Evolutionary conservation across 2,888 invertebrate species (phyloP), one percentile per base, ranked within the genome.

Genomic region (Hydriomena furcata): DNA sequence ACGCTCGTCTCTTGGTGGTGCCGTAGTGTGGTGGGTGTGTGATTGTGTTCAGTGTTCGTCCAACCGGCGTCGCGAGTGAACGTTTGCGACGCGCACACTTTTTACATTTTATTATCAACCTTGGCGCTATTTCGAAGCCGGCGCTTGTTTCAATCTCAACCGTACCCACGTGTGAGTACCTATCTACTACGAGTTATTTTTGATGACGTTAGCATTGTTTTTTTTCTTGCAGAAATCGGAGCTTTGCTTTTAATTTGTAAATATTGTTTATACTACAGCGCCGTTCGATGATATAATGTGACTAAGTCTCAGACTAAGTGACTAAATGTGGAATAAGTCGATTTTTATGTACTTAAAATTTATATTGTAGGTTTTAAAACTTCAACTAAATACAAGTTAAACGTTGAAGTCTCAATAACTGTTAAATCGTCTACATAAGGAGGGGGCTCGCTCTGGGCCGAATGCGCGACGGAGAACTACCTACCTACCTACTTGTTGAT

Each of bases 41-140:
- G 2, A 4, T 17, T 3, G 17, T 17, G 17, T 17, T n/a, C 53
- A 55, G 55, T 54, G 41, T 45, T 11, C 10, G 25, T 8, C 23
- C 31, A 43, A 52, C 52, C 43, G 45, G 36, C 57, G 40, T 38
- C 58, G 54, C 48, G 48, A 47, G 45, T 58, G 63, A 37, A 60
- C 60, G 58, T 42, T 21, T 49, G 46, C 34, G 8, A 20, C 48
- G 40, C 52, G 51, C 53, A 54, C 52, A 41, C 42, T 34, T 51
- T 60, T 61, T 60, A 55, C 44, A 56, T 54, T 60, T 61, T 60
- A 68, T 64, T 70, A 73, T 71, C 71, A 56, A 52, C 82, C 81
- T 83, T 81, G 78, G 63, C 68, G 76, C 75, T 81, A 80, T 82
- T 82, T 82, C 59, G 66, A 79, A 73, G 65, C 56, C 64, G 60